These are phyloP conservation scores for Cinara cedri DNA, from an alignment of 2,888 invertebrate species.

Conservation along the genomic window DNA sequence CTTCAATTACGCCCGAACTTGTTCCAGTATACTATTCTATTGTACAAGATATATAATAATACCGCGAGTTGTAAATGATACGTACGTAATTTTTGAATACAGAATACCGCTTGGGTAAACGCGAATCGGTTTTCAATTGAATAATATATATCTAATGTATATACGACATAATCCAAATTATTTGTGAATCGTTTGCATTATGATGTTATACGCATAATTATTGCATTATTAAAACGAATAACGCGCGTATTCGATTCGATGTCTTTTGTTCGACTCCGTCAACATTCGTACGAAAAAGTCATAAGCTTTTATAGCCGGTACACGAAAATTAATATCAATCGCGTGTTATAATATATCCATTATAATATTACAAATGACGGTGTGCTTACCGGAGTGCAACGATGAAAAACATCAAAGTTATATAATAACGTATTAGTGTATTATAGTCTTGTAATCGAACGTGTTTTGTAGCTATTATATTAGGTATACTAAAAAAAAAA, in stretches of 20 bases:
- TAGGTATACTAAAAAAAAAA: not conserved
- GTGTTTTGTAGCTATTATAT: not conserved
- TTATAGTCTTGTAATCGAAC: slow-evolving; percentile 3
- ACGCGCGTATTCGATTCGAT: not conserved
- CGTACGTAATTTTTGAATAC: not conserved
- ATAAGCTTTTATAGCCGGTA: not conserved
- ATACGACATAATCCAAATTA: not conserved
- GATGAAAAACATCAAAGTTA: not conserved
- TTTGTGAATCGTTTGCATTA: not conserved
- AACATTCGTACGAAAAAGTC: not conserved
- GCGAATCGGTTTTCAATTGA: slow-evolving; percentile 12
- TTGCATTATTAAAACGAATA: not conserved
- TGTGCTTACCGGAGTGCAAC: not conserved
- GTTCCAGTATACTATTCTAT: not conserved
- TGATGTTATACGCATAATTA: too few relatives aligned
- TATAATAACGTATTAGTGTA: not conserved
- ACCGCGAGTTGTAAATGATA: too few relatives aligned
- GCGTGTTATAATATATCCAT: not conserved
- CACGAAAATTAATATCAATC: not conserved
- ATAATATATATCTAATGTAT: not conserved
- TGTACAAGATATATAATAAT: not conserved
- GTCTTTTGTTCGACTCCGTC: not conserved
- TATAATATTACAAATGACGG: too few relatives aligned
- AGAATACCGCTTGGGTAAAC: not conserved
- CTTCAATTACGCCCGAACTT: not conserved